Evolutionary conservation across 2,113 vertebrate species (phyloP), one percentile per base, ranked within the genome.

Genomic region (Etia nguti): DNA sequence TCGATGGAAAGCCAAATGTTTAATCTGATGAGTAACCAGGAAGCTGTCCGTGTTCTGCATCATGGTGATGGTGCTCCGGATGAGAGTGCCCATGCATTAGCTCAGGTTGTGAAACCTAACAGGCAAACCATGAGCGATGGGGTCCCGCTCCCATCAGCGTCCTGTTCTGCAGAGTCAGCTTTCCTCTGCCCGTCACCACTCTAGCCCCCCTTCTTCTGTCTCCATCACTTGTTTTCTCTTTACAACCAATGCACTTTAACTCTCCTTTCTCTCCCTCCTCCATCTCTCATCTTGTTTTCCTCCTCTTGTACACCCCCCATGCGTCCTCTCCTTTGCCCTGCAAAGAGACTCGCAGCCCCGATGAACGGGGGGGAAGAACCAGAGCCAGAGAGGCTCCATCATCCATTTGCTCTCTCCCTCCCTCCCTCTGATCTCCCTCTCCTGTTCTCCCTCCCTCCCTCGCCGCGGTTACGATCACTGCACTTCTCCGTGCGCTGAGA

Each of bases 101-200:
- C 60, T 80, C 59, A 68, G 80, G 86, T 86, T 82, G 65, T 57
- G 7, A 90, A 82, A 83, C 59, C 57, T 82, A 86, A 73, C n/a
- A 6, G 59, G 16, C 75, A 62, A 88, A 65, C 7, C 31, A n/a
- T 20, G 55, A 77, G 86, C 79, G 87, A 84, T 56, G 65, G 91
- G 89, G 93, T 94, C 90, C 82, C 91, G 87, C 90, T 90, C 92
- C 90, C 92, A 75, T 86, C 90, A 92, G 91, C 82, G 59, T 89
- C 80, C 57, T 73, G 24, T 90, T 92, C 86, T 95, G 95, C 95
- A 62, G 90, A 91, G 90, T 95, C 94, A 95, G 95, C 95, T 54
- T 82, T 92, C 24, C 86, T 84, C 59, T 83, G 80, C 60, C 86
- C 85, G 81, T 94, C 92, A 86, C 68, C 31, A 4, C 52, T 57